Conservation (phyloP, 2,888 invertebrate species). For the Nemurella pictetii region DNA sequence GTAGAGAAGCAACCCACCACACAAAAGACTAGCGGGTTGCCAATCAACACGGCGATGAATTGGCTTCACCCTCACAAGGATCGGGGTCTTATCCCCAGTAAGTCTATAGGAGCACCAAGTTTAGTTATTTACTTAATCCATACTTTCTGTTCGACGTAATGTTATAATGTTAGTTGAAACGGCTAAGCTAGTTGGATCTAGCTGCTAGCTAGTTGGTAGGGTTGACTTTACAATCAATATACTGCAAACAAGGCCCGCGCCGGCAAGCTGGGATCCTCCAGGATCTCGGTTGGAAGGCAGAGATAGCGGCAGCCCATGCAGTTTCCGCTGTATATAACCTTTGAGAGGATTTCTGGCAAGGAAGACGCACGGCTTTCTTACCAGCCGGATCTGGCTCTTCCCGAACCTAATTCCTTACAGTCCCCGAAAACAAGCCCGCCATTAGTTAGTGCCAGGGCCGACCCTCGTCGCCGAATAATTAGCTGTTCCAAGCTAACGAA, state of each 20-base stretch:
- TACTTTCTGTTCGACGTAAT: conserved; percentile 15
- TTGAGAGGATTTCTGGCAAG: conserved; percentile 25
- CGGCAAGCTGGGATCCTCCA: not conserved
- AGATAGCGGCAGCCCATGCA: not conserved
- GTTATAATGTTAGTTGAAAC: conserved; percentile 12
- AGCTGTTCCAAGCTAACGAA: not conserved
- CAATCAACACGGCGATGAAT: not conserved
- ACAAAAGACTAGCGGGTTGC: not conserved
- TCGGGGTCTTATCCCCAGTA: not conserved
- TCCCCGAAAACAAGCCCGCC: conserved; percentile 23
- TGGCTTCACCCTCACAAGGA: not conserved
- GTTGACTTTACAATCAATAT: conserved; percentile 21
- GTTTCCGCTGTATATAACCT: conserved; percentile 23
- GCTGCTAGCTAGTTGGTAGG: not conserved
- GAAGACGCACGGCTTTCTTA: conserved; percentile 13
- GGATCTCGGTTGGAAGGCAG: not conserved
- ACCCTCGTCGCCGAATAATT: not conserved
- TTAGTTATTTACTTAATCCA: conserved; percentile 21
- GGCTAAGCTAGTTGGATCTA: not conserved
- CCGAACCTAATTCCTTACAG: conserved; percentile 24
- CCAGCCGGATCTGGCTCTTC: conserved; percentile 17
- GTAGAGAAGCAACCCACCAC: not conserved
- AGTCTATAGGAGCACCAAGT: conserved; percentile 17
- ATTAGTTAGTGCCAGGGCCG: conserved; percentile 19
- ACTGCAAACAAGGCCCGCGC: not conserved